phyloP scores from a whole-genome alignment of 2,797 vertebrate species.

The Anabacerthia variegaticeps region DNA sequence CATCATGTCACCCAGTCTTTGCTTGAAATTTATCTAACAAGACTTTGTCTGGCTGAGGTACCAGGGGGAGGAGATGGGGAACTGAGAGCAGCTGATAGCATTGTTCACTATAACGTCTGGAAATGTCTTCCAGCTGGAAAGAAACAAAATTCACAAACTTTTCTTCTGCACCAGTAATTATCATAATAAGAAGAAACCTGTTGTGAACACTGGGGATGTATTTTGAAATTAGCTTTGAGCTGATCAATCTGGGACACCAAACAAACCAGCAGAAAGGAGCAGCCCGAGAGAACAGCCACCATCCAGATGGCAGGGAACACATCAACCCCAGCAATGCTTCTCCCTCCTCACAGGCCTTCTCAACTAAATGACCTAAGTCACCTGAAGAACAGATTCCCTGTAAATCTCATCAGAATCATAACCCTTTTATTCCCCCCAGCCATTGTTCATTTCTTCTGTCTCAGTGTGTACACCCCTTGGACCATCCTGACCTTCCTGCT shows the following conservation, averaged over 20 bases:
- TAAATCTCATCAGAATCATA: not conserved
- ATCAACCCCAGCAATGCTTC: not conserved
- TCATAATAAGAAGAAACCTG: slow-evolving; percentile 2
- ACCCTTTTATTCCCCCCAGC: not conserved
- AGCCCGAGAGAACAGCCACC: not conserved
- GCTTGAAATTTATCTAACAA: not conserved
- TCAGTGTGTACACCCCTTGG: accelerated
- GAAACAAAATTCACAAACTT: not conserved
- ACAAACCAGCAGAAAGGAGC: not conserved
- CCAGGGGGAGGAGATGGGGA: not conserved
- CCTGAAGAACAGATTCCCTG: not conserved
- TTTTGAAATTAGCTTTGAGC: slow-evolving; percentile 20
- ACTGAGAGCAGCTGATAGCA: not conserved
- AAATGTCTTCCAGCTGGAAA: slow-evolving; percentile 9
- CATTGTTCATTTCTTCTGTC: not conserved
- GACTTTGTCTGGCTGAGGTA: not conserved
- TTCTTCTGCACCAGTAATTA: slow-evolving; percentile 37
- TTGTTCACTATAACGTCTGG: not conserved
- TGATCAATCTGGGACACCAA: not conserved
- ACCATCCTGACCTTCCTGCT: not conserved
- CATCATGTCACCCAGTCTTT: not conserved
- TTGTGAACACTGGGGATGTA: not conserved
- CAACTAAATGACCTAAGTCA: not conserved
- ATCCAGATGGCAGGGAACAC: not conserved
- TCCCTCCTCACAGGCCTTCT: not conserved